Base-by-base conservation (phyloP, 1,140 invertebrate genomes). In the Temnothorax curvispinosus region DNA sequence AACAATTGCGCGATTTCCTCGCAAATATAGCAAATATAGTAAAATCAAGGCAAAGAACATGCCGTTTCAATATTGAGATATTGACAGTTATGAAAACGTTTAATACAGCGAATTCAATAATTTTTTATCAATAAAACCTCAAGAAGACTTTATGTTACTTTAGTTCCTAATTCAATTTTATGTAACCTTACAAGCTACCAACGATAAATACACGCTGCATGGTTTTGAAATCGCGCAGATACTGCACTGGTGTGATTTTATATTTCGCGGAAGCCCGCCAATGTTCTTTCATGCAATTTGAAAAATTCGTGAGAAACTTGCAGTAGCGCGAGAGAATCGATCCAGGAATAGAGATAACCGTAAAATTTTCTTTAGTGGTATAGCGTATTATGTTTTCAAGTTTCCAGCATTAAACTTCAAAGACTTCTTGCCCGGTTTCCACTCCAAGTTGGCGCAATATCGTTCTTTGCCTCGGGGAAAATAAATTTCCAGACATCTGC, bases 301-400 rank as follows among this genome's bases (percentile, higher is more conserved):
- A 84, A 56, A 87, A 75, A 65, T 87, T 74, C 7, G 35, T 27
- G 13, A 47, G 52, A 82, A 82, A 74, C 38, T 67, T 60, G 21
- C 27, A 47, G 52, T 21, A 82, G 47, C 50, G 13, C 15, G 41
- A 38, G 50, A 56, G 47, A 72, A 84, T 74, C 60, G 18, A 56
- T 64, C 50, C 38, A 35, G 65, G 56, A 52, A 65, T 50, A 52
- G 13, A 81, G 67, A 72, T 80, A 72, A 86, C 84, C 21, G 72
- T 88, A 54, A 18, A 87, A 87, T 87, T 84, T 74, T 84, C 80
- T 75, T 75, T 32, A 38, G 58, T 11, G 47, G 38, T 41, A n/a
- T 41, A n/a, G 64, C 64, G 38, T 71, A 86, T 88, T 86, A 88
- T 86, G 47, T 71, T 88, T 86, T 76, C 62, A 41, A 85, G 71